Evolutionary conservation across 2,888 invertebrate species (phyloP), one percentile per base, ranked within the genome.

Genomic region (Cantharis lateralis): DNA sequence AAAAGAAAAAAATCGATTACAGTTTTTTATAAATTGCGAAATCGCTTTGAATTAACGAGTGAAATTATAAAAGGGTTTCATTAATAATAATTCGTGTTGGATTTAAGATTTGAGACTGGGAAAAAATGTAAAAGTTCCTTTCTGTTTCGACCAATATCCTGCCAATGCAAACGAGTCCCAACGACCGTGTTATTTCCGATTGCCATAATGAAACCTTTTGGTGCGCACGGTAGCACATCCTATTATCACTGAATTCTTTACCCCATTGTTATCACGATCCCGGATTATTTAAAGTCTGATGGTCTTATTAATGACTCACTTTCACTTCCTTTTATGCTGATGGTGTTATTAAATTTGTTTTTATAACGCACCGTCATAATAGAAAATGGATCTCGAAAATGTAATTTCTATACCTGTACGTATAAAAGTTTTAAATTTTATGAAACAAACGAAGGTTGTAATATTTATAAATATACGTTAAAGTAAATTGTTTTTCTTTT

Each of bases 291-390:
- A 84, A 83, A 84, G 81, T 82, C 82, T 81, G 82, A 84, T 82
- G 82, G 82, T 82, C 82, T 82, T 84, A 84, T 84, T 84, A 84
- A 84, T 82, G 84, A 81, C 80, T 80, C 82, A 83, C 82, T 84
- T 84, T 83, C 81, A 79, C 80, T 78, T 75, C 75, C 79, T 80
- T 79, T 82, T 80, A 78, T 80, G 80, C 80, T 81, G 80, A 81
- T 81, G 78, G 80, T 79, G 81, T 83, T 84, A 84, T 84, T 84
- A 83, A 84, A 84, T 84, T 83, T 82, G 82, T 84, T 84, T 84
- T 83, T 83, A 82, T 79, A 81, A 80, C 80, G 78, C 72, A 76
- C 72, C 78, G 69, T 70, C 75, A 78, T 83, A 80, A 82, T 80
- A 79, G 80, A 82, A 81, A 80, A 77, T 77, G 73, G 77, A 77